phyloP scores from a whole-genome alignment of 2,797 vertebrate genomes.

The Carduelis carduelis region DNA sequence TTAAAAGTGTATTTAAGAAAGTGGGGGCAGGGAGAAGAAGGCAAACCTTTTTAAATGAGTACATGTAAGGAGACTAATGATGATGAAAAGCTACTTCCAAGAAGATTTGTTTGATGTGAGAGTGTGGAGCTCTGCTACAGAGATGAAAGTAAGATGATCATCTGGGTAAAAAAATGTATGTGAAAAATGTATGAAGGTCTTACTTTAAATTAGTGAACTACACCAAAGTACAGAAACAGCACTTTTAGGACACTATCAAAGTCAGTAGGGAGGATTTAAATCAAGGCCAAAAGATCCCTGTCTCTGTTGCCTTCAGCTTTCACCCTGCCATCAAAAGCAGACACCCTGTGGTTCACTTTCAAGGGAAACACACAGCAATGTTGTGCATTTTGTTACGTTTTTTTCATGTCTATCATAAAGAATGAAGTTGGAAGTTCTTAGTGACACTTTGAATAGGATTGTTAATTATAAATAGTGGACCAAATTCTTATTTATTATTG shows the following conservation, averaged over 20 bases:
- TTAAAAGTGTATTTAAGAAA: background rate
- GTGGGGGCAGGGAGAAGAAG: background rate
- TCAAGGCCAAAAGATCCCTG: background rate
- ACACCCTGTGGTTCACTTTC: background rate
- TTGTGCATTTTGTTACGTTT: background rate
- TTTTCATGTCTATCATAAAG: background rate
- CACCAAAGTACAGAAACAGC: background rate
- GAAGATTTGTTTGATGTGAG: background rate
- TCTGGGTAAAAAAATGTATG: background rate
- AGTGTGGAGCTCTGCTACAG: background rate
- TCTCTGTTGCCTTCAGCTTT: background rate
- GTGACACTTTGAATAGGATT: background rate
- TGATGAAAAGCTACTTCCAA: background rate
- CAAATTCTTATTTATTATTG: background rate
- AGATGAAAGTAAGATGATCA: constrained; percentile 9
- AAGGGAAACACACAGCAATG: background rate
- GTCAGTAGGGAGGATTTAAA: background rate
- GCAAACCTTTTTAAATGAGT: background rate
- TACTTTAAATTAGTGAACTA: constrained; percentile 1
- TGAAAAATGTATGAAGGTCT: background rate
- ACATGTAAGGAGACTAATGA: background rate
- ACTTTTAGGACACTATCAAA: background rate
- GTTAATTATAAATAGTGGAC: background rate
- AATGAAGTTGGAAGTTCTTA: background rate
- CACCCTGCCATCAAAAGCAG: background rate